phyloP scores from a whole-genome alignment of 1,140 invertebrate genomes.

The Hycleus phaleratus region DNA sequence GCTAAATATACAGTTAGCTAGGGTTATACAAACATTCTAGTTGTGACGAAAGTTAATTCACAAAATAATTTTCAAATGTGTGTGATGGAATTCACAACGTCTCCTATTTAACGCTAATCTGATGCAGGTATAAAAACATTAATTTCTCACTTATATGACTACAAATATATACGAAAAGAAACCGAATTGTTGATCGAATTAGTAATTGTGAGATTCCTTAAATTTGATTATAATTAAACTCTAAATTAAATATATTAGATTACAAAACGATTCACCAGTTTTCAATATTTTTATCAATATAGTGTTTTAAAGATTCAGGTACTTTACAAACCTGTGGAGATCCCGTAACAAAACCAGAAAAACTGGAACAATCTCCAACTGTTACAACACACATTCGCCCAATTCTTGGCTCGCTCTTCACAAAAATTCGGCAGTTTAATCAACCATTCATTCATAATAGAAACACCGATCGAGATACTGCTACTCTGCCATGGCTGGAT shows the following conservation, averaged over 20 bases:
- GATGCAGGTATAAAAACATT: not conserved
- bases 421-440: not conserved
- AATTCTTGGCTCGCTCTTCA: not conserved
- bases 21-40: constrained; percentile 1
- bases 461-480: constrained; percentile 5
- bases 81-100: not conserved
- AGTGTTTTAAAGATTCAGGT: constrained; percentile 1
- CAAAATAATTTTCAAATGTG: not conserved
- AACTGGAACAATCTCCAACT: not conserved
- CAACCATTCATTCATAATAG: not conserved
- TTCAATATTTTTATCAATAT: too few species aligned
- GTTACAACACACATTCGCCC: not conserved
- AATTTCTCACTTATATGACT: not conserved
- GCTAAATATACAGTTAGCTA: constrained; percentile 12
- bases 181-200: constrained; percentile 1
- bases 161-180: not conserved
- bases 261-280: too few species aligned
- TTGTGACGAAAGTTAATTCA: not conserved
- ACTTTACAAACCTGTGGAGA: constrained; percentile 9
- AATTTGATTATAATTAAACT: constrained; percentile 8
- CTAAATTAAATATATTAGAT: not conserved
- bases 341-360: not conserved
- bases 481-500: constrained; percentile 9
- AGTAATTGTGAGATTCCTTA: constrained; percentile 10
- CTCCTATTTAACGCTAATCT: too few species aligned